phyloP scores from a whole-genome alignment of 2,888 invertebrate species.

The Agonopterix subpropinquella region DNA sequence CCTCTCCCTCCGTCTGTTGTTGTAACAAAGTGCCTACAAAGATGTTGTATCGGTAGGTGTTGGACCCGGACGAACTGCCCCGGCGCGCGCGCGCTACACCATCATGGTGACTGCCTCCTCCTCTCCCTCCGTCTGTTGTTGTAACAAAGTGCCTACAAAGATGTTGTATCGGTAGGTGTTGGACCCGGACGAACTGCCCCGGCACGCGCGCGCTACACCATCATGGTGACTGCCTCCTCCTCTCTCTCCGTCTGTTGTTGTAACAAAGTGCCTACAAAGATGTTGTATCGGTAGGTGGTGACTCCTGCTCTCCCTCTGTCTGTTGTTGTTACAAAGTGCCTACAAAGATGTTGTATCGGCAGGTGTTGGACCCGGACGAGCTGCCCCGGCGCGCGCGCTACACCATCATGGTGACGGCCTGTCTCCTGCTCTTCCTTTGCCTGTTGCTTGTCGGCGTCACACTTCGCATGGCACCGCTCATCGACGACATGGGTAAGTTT shows the following conservation, averaged over 20 bases:
- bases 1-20: slow-evolving; percentile 89
- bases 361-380: slow-evolving; percentile 87
- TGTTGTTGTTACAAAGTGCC: slow-evolving; percentile 59
- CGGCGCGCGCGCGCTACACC: slow-evolving; percentile 91
- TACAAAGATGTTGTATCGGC: not conserved
- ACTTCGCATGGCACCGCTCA: slow-evolving; percentile 94
- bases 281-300: too few species aligned
- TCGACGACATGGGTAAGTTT: slow-evolving; percentile 95
- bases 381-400: slow-evolving; percentile 89
- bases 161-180: slow-evolving; percentile 55
- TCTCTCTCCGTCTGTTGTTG: slow-evolving; percentile 92
- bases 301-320: slow-evolving; percentile 89
- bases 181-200: too few species aligned
- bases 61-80: slow-evolving; percentile 88
- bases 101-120: slow-evolving; percentile 92
- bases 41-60: slow-evolving; percentile 52
- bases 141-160: too few species aligned
- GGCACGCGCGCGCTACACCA: too few species aligned
- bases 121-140: slow-evolving; percentile 89
- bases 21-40: too few species aligned
- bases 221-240: too few species aligned
- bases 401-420: slow-evolving; percentile 94
- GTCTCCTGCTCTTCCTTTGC: slow-evolving; percentile 90
- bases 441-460: slow-evolving; percentile 93
- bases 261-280: too few species aligned